Percentiles rank a stretch among this genome's conserved stretches.
Conservation (phyloP, 2,888 invertebrate genomes). For the Zonitis immaculata region DNA sequence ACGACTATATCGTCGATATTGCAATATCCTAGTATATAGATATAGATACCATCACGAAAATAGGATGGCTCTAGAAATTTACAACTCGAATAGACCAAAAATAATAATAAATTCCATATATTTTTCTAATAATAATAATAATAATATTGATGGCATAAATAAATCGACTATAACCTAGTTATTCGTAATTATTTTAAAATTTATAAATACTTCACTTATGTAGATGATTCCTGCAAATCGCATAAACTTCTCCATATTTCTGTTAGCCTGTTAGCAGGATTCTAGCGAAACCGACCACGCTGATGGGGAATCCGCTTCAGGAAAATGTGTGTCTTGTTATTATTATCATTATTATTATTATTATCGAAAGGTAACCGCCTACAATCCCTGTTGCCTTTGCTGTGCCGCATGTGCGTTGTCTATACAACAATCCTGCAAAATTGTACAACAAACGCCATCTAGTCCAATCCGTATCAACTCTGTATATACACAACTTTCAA, state of each 20-base stretch:
- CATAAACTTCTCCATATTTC: slow-evolving; percentile 4
- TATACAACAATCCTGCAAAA: neutral
- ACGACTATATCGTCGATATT: slow-evolving; percentile 39
- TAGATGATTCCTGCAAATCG: neutral
- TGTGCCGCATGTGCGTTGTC: neutral
- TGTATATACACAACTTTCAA: too few species aligned
- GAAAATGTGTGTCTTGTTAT: slow-evolving; percentile 5
- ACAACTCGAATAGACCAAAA: too few species aligned
- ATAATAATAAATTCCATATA: too few species aligned
- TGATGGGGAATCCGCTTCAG: slow-evolving; percentile 25
- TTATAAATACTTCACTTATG: too few species aligned
- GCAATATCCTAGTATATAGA: neutral
- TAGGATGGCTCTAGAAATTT: neutral
- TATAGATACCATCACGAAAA: neutral
- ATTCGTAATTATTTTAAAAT: too few species aligned
- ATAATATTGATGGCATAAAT: too few species aligned
- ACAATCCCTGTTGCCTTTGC: neutral
- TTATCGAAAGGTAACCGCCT: neutral
- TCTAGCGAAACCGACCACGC: slow-evolving; percentile 40
- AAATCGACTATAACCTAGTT: too few species aligned
- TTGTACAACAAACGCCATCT: neutral
- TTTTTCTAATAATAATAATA: too few species aligned
- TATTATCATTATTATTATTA: too few species aligned
- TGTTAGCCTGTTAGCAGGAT: slow-evolving; percentile 35
- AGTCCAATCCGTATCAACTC: neutral